phyloP scores from a whole-genome alignment of 1,140 invertebrate species.

The Trachelipus rathkii region DNA sequence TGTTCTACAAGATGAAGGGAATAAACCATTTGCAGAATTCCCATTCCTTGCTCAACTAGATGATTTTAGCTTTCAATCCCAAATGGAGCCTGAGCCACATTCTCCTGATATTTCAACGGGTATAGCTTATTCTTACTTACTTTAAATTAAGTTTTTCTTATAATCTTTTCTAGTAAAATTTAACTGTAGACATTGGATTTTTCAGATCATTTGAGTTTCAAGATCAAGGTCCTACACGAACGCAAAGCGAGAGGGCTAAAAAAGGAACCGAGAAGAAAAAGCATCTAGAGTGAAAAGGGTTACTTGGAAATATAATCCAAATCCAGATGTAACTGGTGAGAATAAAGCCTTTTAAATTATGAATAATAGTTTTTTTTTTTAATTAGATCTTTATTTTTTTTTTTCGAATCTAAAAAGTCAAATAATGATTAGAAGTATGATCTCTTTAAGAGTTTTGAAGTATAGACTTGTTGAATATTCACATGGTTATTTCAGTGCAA shows the following conservation, averaged over 20 bases:
- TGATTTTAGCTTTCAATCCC: neutral
- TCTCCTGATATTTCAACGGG: neutral
- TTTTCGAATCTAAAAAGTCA: neutral
- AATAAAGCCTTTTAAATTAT: too few relatives aligned
- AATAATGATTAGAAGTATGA: too few relatives aligned
- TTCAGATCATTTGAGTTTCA: neutral
- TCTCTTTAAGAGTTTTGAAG: too few relatives aligned
- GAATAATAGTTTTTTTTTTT: neutral
- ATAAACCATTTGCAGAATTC: neutral
- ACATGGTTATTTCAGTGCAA: too few relatives aligned
- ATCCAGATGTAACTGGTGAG: neutral
- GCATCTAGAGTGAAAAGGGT: neutral
- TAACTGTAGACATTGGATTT: too few relatives aligned
- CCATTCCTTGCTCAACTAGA: neutral
- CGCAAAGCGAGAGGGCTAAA: neutral
- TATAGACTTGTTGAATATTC: too few relatives aligned
- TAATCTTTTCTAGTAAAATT: too few relatives aligned
- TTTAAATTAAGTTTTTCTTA: too few relatives aligned
- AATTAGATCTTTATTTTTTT: neutral
- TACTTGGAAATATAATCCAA: neutral
- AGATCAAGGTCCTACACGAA: neutral
- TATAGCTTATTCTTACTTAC: neutral
- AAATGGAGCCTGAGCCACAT: neutral
- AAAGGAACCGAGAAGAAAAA: conserved; percentile 6
- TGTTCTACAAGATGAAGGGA: neutral